Base-by-base conservation (phyloP, 2,888 invertebrate genomes). In the Watsonalla binaria region DNA sequence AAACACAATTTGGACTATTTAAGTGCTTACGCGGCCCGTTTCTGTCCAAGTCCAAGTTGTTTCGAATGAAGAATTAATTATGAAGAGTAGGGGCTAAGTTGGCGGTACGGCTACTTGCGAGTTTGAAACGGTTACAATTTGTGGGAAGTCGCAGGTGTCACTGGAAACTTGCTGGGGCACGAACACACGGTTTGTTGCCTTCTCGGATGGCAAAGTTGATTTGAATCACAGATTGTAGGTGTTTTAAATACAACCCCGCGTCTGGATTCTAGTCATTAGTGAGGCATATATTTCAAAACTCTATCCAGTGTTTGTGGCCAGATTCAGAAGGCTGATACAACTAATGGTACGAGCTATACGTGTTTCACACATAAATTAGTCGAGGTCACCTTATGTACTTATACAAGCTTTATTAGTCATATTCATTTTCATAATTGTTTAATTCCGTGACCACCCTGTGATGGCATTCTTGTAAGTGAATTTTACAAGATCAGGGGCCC, bases 41-140 rank as follows among this genome's bases (percentile, higher is more conserved):
- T 78, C 82, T 82, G 86, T 84, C 84, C 86, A 82, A 82, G 77
- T 78, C 74, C 72, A 80, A 90, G 82, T 90, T 87, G 82, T 84
- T 81, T 82, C 81, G 87, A 89, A 86, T 90, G 89, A 90, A 90
- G 90, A 90, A 90, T 90, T 90, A 90, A 90, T 90, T 90, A 90
- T 89, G 88, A 87, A 86, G 83, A 78, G 74, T 74, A 70, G 74
- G 78, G 84, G 77, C 76, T 75, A 85, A 86, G 78, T 84, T 86
- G 71, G 74, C 68, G 65, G 72, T 70, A 72, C 74, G 78, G 64
- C 78, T 79, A 84, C 82, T 86, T 83, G 82, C 75, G 76, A 86
- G 79, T 83, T 84, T 74, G 70, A 76, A 77, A 80, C 78, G 79
- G 86, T 82, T 83, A 86, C 86, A 86, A 84, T 87, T 86, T 87